A percentile compares a stretch with the other conserved stretches of the same genome.
Evolutionary conservation across 2,888 invertebrate genomes (phyloP).

Genomic region (Scelioninae gen. 2): DNA sequence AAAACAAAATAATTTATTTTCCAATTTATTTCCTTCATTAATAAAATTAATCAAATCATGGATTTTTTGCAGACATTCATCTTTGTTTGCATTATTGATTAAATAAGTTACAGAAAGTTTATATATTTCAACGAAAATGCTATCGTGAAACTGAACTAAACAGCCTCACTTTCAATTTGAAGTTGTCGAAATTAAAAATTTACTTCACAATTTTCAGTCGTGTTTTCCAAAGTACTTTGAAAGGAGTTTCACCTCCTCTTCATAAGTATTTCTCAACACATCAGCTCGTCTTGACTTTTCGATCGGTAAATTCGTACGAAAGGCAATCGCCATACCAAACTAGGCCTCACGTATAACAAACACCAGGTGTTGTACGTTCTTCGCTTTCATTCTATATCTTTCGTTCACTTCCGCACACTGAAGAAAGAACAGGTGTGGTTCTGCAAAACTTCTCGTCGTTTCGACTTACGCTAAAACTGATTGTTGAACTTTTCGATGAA

Average conservation of each 20-base stretch:
- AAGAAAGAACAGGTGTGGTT: constrained; percentile 58
- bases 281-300: constrained; percentile 13
- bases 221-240: constrained; percentile 25
- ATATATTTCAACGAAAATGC: constrained; percentile 26
- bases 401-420: constrained; percentile 44
- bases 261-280: constrained; percentile 28
- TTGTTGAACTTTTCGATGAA: constrained; percentile 57
- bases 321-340: constrained; percentile 11
- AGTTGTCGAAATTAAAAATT: constrained; percentile 42
- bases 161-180: constrained; percentile 17
- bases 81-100: constrained; percentile 26
- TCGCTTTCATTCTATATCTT: constrained; percentile 49
- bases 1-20: no score
- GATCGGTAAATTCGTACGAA: constrained; percentile 22
- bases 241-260: constrained; percentile 20
- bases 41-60: no score
- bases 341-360: constrained; percentile 49
- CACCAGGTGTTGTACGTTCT: constrained; percentile 44
- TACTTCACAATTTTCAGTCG: constrained; percentile 18
- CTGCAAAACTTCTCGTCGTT: constrained; percentile 56
- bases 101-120: constrained; percentile 11
- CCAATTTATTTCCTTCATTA: no score
- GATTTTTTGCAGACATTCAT: no score
- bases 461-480: constrained; percentile 58
- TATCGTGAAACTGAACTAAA: constrained; percentile 25